A percentile compares a stretch with the other conserved stretches of the same genome.
phyloP scores from a whole-genome alignment of 35 echinoderm and acorn worm genomes.

The Anneissia japonica region DNA sequence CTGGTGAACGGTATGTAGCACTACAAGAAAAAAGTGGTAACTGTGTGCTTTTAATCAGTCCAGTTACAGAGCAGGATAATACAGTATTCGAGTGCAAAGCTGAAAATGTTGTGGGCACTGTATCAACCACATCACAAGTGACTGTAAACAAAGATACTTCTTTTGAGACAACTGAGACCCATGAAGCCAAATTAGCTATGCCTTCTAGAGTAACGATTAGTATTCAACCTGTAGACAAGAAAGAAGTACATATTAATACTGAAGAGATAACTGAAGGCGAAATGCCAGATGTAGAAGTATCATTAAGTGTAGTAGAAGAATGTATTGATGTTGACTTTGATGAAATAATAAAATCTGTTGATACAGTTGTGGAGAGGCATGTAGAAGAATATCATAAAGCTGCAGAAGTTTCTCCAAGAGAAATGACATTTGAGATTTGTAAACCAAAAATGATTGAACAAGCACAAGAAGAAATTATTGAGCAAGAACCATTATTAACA shows the following conservation, averaged over 20 bases:
- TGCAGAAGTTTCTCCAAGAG: neutral
- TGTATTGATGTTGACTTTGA: neutral
- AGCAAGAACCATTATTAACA: neutral
- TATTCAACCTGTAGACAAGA: neutral
- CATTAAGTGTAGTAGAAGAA: neutral
- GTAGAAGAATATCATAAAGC: neutral
- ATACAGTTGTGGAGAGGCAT: neutral
- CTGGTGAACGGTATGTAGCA: constrained; percentile 53
- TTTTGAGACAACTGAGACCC: neutral
- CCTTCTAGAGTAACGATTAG: neutral
- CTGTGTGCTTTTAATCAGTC: constrained; percentile 68
- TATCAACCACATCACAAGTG: constrained; percentile 62
- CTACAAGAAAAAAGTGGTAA: constrained; percentile 63
- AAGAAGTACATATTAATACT: neutral
- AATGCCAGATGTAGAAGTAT: constrained; percentile 5
- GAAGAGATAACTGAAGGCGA: constrained; percentile 29
- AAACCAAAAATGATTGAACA: constrained; percentile 1
- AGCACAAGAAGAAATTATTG: constrained; percentile 11
- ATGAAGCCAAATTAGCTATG: neutral
- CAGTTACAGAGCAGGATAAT: constrained; percentile 66
- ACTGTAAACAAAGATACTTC: neutral
- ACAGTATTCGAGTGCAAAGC: constrained; percentile 68
- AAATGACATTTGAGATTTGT: neutral
- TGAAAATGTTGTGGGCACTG: constrained; percentile 57
- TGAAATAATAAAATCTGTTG: neutral